Base-by-base conservation (phyloP, 2,888 invertebrate genomes). In the Carabus problematicus region DNA sequence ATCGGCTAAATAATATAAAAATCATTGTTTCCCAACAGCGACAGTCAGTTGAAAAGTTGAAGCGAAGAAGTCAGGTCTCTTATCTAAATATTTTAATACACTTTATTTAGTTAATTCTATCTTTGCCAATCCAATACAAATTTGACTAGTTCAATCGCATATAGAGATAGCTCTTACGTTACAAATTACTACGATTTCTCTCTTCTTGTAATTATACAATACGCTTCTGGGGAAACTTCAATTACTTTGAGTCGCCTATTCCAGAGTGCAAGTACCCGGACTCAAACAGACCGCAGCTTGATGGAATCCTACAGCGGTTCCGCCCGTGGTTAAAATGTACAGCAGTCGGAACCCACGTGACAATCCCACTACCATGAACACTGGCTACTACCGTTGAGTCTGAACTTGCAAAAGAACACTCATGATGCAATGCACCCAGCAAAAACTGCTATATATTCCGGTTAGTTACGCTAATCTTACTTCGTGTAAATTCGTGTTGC, bases 401-500 rank as follows among this genome's bases (percentile, higher is more conserved):
- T 45, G n/a, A n/a, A 1, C n/a, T 12, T 45, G 12, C 45, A 12
- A 45, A 45, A 45, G 45, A 45, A 45, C 18, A 49, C 52, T 41
- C 40, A 29, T 29, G 63, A 63, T 52, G 52, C 63, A 63, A 54
- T 54, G 63, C 54, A 29, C 2, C 29, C 29, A 49, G 52, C 63
- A 63, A 63, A 9, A 63, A 63, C 29, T 29, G 6, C 29, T 29
- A 6, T 29, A 29, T 6, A 6, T 6, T 29, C 9, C 40, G 63
- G 29, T 55, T 45, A n/a, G 29, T 14, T 55, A 29, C 55, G 3
- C 29, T 29, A 29, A 29, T 29, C 29, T 4, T 19, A 49, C 54
- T 63, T 63, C 52, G 63, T 63, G 52, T n/a, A 63, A 63, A 63
- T 63, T 54, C 52, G 49, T 18, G 29, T 29, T 39, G 61, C 40